Evolutionary conservation across 2,797 vertebrate genomes (phyloP).

Genomic region (Aselliscus stoliczkanus): DNA sequence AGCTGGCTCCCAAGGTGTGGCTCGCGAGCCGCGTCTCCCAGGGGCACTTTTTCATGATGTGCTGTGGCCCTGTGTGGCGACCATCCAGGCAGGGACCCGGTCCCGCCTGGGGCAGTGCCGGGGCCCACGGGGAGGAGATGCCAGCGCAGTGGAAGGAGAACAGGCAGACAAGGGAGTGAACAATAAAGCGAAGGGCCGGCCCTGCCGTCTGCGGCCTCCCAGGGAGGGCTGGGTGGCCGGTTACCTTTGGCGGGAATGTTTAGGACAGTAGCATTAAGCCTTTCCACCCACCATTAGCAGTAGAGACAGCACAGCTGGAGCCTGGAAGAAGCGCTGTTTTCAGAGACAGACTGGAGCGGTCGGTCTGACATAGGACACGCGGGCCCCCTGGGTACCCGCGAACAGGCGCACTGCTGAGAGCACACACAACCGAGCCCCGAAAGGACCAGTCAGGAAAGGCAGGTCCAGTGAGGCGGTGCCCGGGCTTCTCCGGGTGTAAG

Average conservation of each 20-base stretch:
- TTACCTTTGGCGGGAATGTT: not conserved
- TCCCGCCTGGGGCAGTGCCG: not conserved
- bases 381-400: not conserved
- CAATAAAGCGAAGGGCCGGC: no score
- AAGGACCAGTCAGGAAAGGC: not conserved
- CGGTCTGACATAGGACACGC: not conserved
- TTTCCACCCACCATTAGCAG: no score
- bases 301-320: no score
- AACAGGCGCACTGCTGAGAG: not conserved
- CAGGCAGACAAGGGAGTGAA: not conserved
- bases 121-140: not conserved
- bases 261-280: not conserved
- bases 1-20: not conserved
- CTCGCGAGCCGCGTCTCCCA: not conserved
- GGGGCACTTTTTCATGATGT: not conserved
- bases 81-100: not conserved
- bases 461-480: not conserved
- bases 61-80: fast-evolving
- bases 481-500: not conserved
- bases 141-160: not conserved
- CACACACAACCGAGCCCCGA: not conserved
- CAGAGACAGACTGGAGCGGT: not conserved
- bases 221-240: not conserved
- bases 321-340: not conserved
- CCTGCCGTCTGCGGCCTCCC: no score